Base-by-base conservation (phyloP, 1,140 invertebrate species). In the Conus betulinus region DNA sequence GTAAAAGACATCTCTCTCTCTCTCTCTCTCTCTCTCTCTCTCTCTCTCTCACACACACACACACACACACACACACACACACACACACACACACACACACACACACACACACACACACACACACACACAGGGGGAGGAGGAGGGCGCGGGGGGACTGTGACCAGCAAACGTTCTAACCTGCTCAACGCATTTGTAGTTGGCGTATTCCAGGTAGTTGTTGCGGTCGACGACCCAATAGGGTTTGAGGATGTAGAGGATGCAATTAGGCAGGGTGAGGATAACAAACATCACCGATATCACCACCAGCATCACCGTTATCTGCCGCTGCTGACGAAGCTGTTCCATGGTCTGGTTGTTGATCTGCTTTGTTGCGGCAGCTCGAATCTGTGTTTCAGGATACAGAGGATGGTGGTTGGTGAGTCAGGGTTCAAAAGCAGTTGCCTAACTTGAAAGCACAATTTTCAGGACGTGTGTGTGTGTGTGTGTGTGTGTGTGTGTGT, bases 271-370 rank as follows among this genome's bases (percentile, higher is more conserved):
- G 13, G 90, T 91, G 23, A 93, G 89, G 20, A 93, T 20, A n/a
- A 92, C 87, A 67, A 93, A 93, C 0, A 90, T 88, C 15, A 93
- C 79, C n/a, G 91, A 92, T 8, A 91, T 84, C 5, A 91, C 88
- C 1, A 93, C 76, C 53, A 93, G 84, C 92, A 93, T 93, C 52
- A 91, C 88, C 13, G 93, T 93, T 55, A 93, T 93, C 87, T 94
- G 92, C 39, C 87, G 87, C 74, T 93, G 92, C 17, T 93, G 91
- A 25, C 89, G 86, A 15, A 91, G 74, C 52, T 90, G 91, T 52
- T 93, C 93, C 10, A 87, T 91, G 17, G 85, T 85, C 27, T 90
- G 89, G 6, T 39, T 23, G 6, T 87, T 74, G 25, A 71, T 52
- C 25, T 27, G 39, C 67, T 51, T 51, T 88, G 60, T 53, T 53